phyloP scores from a whole-genome alignment of 2,888 invertebrate genomes.

The Drosophila maculinotata region DNA sequence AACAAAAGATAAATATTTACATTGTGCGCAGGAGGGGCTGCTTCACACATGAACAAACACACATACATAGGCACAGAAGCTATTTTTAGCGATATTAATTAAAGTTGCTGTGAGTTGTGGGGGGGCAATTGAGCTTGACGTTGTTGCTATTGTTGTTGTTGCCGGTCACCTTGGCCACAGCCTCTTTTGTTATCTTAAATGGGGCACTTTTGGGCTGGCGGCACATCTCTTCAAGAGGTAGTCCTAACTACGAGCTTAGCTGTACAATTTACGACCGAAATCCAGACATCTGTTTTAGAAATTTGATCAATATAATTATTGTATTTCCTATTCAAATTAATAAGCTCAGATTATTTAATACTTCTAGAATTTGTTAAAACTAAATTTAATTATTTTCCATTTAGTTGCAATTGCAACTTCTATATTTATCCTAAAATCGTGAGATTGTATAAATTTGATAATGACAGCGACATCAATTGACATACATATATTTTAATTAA shows the following conservation, averaged over 20 bases:
- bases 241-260: too few species aligned
- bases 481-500: not conserved
- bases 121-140: constrained; percentile 57
- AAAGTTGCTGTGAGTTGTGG: constrained; percentile 50
- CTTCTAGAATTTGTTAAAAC: too few species aligned
- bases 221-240: too few species aligned
- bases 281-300: too few species aligned
- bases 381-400: too few species aligned
- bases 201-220: constrained; percentile 12
- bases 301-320: too few species aligned
- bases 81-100: constrained; percentile 62
- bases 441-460: not conserved
- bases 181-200: constrained; percentile 58
- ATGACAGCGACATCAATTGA: not conserved
- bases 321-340: too few species aligned
- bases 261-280: too few species aligned
- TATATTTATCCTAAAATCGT: too few species aligned
- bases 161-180: constrained; percentile 53
- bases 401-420: too few species aligned
- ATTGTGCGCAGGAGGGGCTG: not conserved
- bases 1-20: constrained; percentile 25
- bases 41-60: constrained; percentile 15
- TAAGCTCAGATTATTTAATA: too few species aligned
- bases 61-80: constrained; percentile 8
- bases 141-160: constrained; percentile 11